Base-by-base conservation (phyloP, 2,797 vertebrate species). In the Dipus sagitta region DNA sequence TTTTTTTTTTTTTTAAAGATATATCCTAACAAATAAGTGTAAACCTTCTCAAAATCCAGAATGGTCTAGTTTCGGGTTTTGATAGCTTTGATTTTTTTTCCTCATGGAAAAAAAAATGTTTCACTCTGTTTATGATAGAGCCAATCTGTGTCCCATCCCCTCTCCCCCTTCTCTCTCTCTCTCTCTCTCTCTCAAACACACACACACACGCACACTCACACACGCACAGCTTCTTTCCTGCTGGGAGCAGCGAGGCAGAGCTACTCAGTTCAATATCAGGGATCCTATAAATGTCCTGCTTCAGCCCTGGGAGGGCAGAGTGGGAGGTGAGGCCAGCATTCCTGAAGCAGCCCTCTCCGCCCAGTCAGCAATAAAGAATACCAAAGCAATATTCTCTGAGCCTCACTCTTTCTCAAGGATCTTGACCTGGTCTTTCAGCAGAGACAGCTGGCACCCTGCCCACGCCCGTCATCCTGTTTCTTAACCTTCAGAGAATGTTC, bases 351-450 rank as follows among this genome's bases (percentile, higher is more conserved):
- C 54, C 26, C 52, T 4, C 34, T 62, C 83, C 38, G 42, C n/a
- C 70, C 32, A 77, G 34, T 76, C 87, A 96, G 28, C 58, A 86
- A 38, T 32, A 86, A 60, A 90, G 52, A 85, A 12, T 2, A 10
- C 79, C 87, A 90, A 95, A 79, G 79, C 86, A 91, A 78, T 72
- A n/a, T 65, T 87, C 76, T 65, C 80, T 75, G 10, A n/a, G 64
- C 28, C 79, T 92, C 82, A 85, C 77, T 94, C 83, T 87, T 64
- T 76, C 91, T 18, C 91, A 70, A 70, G 86, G 81, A 20, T n/a
- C 26, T 3, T 70, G n/a, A 17, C n/a, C 82, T 30, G n/a, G 52
- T 23, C 58, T 91, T 95, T 76, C n/a, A 78, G 67, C 88, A 77
- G 60, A 75, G 72, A 23, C 42, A 72, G 23, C 68, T 88, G 80